Percentiles rank a stretch among this genome's conserved stretches.
Evolutionary conservation across 2,797 vertebrate species (phyloP).

Genomic region (Malurus splendens): DNA sequence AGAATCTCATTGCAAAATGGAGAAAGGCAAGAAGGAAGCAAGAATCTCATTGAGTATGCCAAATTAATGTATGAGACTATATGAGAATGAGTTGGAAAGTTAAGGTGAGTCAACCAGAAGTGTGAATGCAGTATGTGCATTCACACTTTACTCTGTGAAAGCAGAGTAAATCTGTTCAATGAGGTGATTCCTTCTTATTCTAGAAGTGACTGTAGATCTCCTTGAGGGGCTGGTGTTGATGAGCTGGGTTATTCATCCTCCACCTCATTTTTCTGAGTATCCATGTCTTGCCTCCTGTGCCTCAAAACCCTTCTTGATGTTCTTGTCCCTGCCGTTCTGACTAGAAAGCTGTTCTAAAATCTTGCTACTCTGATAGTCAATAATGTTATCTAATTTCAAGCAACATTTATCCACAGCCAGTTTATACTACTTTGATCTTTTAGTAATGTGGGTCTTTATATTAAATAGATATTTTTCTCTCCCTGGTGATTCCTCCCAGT

Average conservation of each 20-base stretch:
- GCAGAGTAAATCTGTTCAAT: neutral
- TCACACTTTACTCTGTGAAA: neutral
- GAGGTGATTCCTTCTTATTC: neutral
- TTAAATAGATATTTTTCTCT: conserved; percentile 20
- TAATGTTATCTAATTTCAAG: conserved; percentile 6
- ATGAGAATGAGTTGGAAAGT: neutral
- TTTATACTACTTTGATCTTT: conserved; percentile 30
- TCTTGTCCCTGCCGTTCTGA: neutral
- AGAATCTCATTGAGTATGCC: neutral
- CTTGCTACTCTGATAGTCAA: neutral
- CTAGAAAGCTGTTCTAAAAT: neutral
- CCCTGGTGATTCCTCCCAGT: neutral
- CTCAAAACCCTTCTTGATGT: neutral
- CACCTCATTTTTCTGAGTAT: neutral
- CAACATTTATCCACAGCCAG: neutral
- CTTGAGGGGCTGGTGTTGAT: neutral
- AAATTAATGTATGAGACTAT: neutral
- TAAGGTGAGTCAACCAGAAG: neutral
- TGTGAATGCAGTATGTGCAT: neutral
- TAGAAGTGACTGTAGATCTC: neutral
- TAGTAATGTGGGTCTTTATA: conserved; percentile 3
- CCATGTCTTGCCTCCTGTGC: neutral
- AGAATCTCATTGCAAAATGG: neutral
- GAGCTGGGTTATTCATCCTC: neutral
- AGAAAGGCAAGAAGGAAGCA: neutral